phyloP scores from a whole-genome alignment of 2,888 invertebrate genomes.

The Pachliopta kotzebuea region DNA sequence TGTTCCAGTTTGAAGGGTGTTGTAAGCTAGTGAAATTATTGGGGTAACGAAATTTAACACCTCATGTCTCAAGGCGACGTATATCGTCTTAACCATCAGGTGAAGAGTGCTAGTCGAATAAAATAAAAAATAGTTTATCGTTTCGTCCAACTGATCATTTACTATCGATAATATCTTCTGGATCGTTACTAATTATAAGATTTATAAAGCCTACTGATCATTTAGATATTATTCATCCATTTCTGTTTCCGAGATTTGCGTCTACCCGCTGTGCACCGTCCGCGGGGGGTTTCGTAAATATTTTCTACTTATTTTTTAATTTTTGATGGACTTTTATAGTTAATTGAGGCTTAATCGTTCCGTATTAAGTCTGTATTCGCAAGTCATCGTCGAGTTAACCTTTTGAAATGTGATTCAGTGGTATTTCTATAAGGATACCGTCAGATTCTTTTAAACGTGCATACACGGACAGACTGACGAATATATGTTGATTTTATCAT shows the following conservation, averaged over 20 bases:
- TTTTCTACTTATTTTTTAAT: constrained; percentile 14
- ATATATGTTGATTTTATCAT: no score
- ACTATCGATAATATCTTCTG: not conserved
- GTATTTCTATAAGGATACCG: not conserved
- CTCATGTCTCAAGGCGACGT: no score
- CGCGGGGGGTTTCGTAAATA: constrained; percentile 24
- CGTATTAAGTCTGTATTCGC: constrained; percentile 22
- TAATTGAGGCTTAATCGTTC: constrained; percentile 25
- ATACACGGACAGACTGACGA: no score
- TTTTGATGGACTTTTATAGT: constrained; percentile 8
- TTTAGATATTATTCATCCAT: constrained; percentile 18
- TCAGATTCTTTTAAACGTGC: no score
- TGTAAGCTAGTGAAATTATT: no score
- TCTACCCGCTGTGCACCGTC: constrained; percentile 26
- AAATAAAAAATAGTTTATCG: not conserved
- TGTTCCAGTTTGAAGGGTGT: no score
- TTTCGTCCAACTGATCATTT: constrained; percentile 3
- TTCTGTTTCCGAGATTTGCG: constrained; percentile 19
- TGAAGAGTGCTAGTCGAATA: no score
- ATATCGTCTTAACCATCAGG: no score
- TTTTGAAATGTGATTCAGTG: constrained; percentile 9
- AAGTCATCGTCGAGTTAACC: constrained; percentile 7
- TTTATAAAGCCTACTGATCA: constrained; percentile 19
- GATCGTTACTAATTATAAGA: constrained; percentile 17
- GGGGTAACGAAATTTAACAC: no score